These are phyloP conservation scores for Epizoanthus stellaris DNA, from an alignment of 92 coral and sea anemone genomes.

Conservation along the genomic window DNA sequence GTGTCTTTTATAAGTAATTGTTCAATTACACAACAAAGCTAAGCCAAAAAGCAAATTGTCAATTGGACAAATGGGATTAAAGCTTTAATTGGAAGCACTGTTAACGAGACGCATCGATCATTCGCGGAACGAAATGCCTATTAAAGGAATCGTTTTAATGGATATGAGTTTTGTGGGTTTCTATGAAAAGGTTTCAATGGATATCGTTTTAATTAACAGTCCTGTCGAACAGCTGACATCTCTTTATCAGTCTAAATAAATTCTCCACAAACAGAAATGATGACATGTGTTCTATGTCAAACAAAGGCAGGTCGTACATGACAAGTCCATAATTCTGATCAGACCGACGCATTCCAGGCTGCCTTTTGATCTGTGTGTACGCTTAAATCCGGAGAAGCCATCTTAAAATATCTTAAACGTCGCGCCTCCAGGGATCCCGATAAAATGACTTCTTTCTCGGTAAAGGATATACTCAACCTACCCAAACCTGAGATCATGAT, in stretches of 20 bases:
- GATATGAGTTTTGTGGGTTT: constrained; percentile 81
- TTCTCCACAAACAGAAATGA: constrained; percentile 98
- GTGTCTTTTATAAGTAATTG: constrained; percentile 73
- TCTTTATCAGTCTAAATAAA: constrained; percentile 98
- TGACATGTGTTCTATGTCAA: constrained; percentile 98
- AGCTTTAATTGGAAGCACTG: constrained; percentile 86
- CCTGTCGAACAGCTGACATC: constrained; percentile 93
- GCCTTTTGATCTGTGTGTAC: constrained; percentile 85
- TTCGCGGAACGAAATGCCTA: constrained; percentile 66
- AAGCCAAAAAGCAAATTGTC: constrained; percentile 79
- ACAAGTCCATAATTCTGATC: constrained; percentile 89
- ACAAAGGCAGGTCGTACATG: constrained; percentile 90
- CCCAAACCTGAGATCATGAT: constrained; percentile 86
- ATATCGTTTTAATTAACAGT: constrained; percentile 96
- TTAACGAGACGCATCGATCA: constrained; percentile 83
- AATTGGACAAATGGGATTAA: constrained; percentile 84
- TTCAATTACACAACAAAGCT: constrained; percentile 81
- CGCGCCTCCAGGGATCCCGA: constrained; percentile 51
- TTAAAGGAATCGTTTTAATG: constrained; percentile 79
- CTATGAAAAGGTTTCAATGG: constrained; percentile 88
- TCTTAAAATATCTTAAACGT: constrained; percentile 76
- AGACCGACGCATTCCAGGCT: constrained; percentile 89
- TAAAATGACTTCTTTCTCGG: constrained; percentile 95
- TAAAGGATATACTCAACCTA: constrained; percentile 90
- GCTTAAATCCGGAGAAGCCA: constrained; percentile 88